Evolutionary conservation across 1,140 invertebrate species (phyloP).

Genomic region (Coboldia fuscipes): DNA sequence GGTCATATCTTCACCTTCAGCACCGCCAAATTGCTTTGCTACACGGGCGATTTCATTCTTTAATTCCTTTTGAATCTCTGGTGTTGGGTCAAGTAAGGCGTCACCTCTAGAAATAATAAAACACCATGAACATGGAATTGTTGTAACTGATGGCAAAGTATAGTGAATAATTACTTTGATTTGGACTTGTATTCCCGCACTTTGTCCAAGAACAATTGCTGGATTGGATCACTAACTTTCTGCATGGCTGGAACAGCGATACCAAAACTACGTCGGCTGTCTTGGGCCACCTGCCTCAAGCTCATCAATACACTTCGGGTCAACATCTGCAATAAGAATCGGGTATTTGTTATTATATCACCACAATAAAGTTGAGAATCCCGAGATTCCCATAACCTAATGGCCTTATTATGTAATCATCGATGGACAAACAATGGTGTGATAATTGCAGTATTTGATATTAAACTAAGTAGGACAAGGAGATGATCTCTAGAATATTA

Average conservation of each 20-base stretch:
- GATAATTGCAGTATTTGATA: too few species aligned
- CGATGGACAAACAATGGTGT: too few species aligned
- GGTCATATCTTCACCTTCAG: slow-evolving; percentile 55
- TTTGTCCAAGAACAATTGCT: slow-evolving; percentile 84
- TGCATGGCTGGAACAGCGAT: slow-evolving; percentile 42
- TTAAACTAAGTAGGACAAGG: too few species aligned
- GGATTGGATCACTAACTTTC: slow-evolving; percentile 70
- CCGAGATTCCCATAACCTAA: too few species aligned
- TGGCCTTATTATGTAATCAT: too few species aligned
- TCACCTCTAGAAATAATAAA: slow-evolving; percentile 49
- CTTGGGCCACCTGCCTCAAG: slow-evolving; percentile 13
- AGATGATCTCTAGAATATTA: too few species aligned
- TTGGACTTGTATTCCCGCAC: slow-evolving; percentile 60
- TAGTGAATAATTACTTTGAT: slow-evolving; percentile 11
- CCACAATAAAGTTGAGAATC: too few species aligned
- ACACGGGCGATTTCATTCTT: slow-evolving; percentile 62
- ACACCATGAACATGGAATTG: too few species aligned
- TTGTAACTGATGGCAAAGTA: too few species aligned
- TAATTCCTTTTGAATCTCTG: slow-evolving; percentile 48
- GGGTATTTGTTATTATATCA: too few species aligned
- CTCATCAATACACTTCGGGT: slow-evolving; percentile 15
- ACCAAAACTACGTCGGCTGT: slow-evolving; percentile 34
- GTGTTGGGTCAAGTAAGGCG: slow-evolving; percentile 59
- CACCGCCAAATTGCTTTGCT: slow-evolving; percentile 53
- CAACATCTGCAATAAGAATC: slow-evolving; percentile 15